These are phyloP conservation scores for Ornithorhynchus anatinus DNA, from an alignment of 2,113 vertebrate genomes.

Conservation along the genomic window DNA sequence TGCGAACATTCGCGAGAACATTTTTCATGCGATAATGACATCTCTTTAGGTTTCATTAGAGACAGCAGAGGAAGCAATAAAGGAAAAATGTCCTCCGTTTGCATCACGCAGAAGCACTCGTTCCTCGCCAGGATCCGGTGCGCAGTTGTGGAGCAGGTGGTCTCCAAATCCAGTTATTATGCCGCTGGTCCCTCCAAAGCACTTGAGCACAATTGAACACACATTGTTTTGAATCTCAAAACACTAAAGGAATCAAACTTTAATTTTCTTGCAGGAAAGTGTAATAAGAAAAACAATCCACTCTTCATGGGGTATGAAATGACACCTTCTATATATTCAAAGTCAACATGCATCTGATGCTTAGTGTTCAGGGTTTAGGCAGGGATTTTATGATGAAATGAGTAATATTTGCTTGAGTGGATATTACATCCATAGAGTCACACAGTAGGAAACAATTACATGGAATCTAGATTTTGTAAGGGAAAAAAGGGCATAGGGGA, in stretches of 20 bases:
- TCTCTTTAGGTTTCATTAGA: not conserved
- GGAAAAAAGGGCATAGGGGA: not conserved
- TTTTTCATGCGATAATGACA: not conserved
- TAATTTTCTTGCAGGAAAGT: slow-evolving; percentile 35
- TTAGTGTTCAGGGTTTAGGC: not conserved
- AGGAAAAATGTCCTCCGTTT: not conserved
- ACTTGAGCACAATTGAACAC: not conserved
- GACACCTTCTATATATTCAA: not conserved
- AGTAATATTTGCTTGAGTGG: slow-evolving; percentile 6
- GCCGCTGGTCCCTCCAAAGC: not conserved
- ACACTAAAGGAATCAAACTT: slow-evolving; percentile 22
- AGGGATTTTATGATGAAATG: slow-evolving; percentile 16
- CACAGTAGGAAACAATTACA: not conserved
- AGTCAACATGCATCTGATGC: not conserved
- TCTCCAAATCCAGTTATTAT: slow-evolving; percentile 22
- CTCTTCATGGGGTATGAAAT: slow-evolving; percentile 34
- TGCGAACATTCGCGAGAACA: not conserved
- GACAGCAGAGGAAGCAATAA: not conserved
- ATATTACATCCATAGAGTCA: not conserved
- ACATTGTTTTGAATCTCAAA: slow-evolving; percentile 23
- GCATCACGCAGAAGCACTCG: not conserved
- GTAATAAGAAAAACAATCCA: not conserved
- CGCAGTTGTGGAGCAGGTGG: not conserved
- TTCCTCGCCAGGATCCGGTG: not conserved
- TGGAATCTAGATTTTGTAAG: not conserved